These are phyloP conservation scores for Mystacides longicornis DNA, from an alignment of 2,888 invertebrate species.

Conservation along the genomic window DNA sequence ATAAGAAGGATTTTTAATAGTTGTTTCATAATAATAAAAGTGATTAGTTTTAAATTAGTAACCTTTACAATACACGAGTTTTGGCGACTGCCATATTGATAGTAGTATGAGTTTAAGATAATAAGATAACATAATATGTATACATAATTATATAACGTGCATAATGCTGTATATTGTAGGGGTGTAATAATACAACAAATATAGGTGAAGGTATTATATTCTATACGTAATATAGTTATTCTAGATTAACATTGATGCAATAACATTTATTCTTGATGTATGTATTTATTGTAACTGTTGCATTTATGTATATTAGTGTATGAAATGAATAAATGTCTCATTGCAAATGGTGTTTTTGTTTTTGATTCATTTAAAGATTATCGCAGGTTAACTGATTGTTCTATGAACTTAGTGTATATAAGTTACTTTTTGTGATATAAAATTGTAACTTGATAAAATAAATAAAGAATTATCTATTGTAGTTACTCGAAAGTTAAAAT, in stretches of 20 bases:
- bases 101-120: neutral
- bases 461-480: no score
- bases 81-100: constrained; percentile 9
- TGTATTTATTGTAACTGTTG: constrained; percentile 17
- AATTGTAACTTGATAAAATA: no score
- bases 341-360: constrained; percentile 13
- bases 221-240: neutral
- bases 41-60: neutral
- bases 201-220: neutral
- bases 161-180: neutral
- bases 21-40: constrained; percentile 16
- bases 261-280: constrained; percentile 14
- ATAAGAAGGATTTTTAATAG: constrained; percentile 14
- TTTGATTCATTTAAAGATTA: neutral
- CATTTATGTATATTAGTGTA: constrained; percentile 24
- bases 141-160: constrained; percentile 3
- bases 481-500: no score
- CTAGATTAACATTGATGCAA: constrained; percentile 9
- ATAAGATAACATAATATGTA: neutral
- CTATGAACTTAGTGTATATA: no score
- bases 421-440: no score
- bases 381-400: no score
- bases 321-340: constrained; percentile 19
- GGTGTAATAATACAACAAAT: no score
- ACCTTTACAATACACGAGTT: constrained; percentile 4